These are phyloP conservation scores for Sebastes kiyomatsui DNA, from an alignment of 2,797 vertebrate genomes.

Conservation along the genomic window DNA sequence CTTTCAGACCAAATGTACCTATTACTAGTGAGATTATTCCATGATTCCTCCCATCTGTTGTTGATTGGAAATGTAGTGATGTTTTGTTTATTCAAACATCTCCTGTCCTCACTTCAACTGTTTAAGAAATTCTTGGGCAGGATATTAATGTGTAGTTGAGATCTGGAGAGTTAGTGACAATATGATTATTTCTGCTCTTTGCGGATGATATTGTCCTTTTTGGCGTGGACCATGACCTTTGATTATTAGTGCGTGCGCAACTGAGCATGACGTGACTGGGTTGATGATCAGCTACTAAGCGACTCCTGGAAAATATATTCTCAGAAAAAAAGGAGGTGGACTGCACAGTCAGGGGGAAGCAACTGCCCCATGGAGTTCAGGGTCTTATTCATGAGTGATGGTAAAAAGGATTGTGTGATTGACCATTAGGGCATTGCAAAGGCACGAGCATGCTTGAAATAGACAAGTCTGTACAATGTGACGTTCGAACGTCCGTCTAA, in stretches of 20 bases:
- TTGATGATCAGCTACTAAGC: not conserved
- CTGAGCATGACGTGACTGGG: not conserved
- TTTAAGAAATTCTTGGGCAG: not conserved
- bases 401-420: not conserved
- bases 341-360: not conserved
- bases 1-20: conserved; percentile 2
- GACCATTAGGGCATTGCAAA: not conserved
- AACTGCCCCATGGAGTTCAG: not conserved
- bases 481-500: not conserved
- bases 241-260: not conserved
- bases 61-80: not conserved
- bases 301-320: not conserved
- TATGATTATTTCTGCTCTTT: not conserved
- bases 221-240: not conserved
- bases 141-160: not conserved
- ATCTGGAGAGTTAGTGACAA: not conserved
- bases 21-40: not conserved
- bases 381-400: not conserved
- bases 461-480: not conserved
- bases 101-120: not conserved
- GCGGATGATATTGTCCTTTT: not conserved
- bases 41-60: conserved; percentile 15
- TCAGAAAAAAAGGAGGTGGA: not conserved
- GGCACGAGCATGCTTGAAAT: not conserved
- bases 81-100: not conserved